Evolutionary conservation across 2,113 vertebrate species (phyloP).

Genomic region (Parotia lawesii): DNA sequence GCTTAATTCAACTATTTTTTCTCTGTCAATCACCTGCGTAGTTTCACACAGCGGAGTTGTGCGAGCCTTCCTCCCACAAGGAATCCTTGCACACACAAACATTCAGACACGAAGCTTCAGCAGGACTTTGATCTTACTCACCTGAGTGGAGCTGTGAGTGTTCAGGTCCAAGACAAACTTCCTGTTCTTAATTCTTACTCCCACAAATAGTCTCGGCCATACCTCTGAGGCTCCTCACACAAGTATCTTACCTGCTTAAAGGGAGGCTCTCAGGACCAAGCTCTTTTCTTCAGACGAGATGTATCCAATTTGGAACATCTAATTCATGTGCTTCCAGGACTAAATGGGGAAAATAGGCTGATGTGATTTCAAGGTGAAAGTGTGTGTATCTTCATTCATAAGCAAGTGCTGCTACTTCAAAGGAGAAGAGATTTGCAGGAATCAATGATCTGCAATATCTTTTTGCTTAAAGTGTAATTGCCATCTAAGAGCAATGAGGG

Average conservation of each 20-base stretch:
- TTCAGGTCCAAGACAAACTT: background rate
- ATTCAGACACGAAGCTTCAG: rapidly evolving
- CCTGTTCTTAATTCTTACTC: background rate
- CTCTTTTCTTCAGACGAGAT: background rate
- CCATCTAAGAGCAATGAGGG: slow-evolving; percentile 17
- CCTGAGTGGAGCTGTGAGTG: background rate
- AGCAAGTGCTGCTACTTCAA: slow-evolving; percentile 44
- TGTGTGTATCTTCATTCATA: slow-evolving; percentile 48
- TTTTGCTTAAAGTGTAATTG: slow-evolving; percentile 62
- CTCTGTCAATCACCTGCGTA: background rate
- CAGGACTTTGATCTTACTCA: background rate
- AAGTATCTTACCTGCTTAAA: background rate
- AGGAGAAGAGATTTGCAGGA: slow-evolving; percentile 58
- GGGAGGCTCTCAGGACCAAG: background rate
- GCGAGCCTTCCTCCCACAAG: background rate
- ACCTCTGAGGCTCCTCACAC: background rate
- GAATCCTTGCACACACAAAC: background rate
- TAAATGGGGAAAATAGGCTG: slow-evolving; percentile 16
- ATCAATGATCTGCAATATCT: slow-evolving; percentile 65
- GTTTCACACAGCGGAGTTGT: background rate
- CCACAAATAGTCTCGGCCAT: background rate
- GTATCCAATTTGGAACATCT: background rate
- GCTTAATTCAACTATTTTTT: slow-evolving; percentile 38
- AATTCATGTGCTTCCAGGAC: slow-evolving; percentile 10
- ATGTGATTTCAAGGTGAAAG: slow-evolving; percentile 56